Evolutionary conservation across 2,797 vertebrate species (phyloP).

Genomic region (Acanthurus tractus): DNA sequence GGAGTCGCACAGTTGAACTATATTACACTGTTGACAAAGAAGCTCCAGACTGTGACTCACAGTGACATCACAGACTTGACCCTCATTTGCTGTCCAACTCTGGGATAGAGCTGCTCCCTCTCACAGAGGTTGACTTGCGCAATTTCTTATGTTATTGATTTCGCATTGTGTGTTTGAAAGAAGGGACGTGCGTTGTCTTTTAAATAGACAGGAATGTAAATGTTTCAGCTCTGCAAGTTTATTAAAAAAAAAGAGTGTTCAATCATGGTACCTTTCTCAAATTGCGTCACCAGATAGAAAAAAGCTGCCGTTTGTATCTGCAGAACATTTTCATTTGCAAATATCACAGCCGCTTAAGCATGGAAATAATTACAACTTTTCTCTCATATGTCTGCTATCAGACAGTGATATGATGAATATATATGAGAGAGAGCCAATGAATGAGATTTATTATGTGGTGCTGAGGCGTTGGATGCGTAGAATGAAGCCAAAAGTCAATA

Average conservation of each 20-base stretch:
- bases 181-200: neutral
- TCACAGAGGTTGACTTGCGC: neutral
- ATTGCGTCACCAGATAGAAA: slow-evolving; percentile 3
- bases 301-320: neutral
- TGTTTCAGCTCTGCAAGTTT: neutral
- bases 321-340: slow-evolving; percentile 19
- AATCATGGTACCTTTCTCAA: neutral
- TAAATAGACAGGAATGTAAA: neutral
- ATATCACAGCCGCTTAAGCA: slow-evolving; percentile 7
- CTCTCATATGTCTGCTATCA: slow-evolving; percentile 32
- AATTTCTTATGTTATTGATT: neutral
- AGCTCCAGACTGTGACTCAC: slow-evolving; percentile 25
- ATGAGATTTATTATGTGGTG: slow-evolving; percentile 58
- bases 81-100: neutral
- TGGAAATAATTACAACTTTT: neutral
- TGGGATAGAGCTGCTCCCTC: slow-evolving; percentile 2
- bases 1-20: slow-evolving; percentile 8
- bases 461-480: neutral
- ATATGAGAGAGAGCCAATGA: slow-evolving; percentile 30
- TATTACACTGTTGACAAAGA: neutral
- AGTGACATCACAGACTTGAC: neutral
- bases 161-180: neutral
- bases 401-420: slow-evolving; percentile 28
- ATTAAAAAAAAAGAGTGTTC: neutral
- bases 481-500: slow-evolving; percentile 53